A percentile compares a stretch with the other conserved stretches of the same genome.
Evolutionary conservation across 2,888 invertebrate species (phyloP).

Genomic region (Operophtera brumata): DNA sequence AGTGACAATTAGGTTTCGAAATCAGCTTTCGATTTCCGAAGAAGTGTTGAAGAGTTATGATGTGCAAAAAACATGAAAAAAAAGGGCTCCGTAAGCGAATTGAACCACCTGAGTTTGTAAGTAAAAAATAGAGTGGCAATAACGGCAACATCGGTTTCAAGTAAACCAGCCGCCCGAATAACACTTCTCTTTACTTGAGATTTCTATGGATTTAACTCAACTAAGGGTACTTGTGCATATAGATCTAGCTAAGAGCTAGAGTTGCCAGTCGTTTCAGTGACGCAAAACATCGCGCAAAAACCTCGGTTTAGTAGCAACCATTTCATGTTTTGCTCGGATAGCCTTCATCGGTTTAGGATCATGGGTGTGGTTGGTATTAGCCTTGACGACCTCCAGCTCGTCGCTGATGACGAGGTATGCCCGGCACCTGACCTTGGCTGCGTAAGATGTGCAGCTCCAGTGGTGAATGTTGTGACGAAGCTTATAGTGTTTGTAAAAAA

Average conservation of each 20-base stretch:
- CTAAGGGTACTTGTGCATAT: too few species aligned
- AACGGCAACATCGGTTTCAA: too few species aligned
- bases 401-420: conserved; percentile 70
- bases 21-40: too few species aligned
- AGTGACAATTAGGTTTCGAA: too few species aligned
- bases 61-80: too few species aligned
- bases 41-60: too few species aligned
- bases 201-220: too few species aligned
- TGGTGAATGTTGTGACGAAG: conserved; percentile 64
- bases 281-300: conserved; percentile 15
- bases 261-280: neutral
- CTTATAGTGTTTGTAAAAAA: conserved; percentile 69
- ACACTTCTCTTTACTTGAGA: too few species aligned
- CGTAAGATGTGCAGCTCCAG: conserved; percentile 72
- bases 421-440: conserved; percentile 67
- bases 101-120: too few species aligned
- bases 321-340: conserved; percentile 8
- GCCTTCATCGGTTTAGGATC: conserved; percentile 51
- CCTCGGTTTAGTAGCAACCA: conserved; percentile 9
- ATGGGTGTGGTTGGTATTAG: conserved; percentile 62
- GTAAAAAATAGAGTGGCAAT: too few species aligned
- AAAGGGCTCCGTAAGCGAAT: too few species aligned
- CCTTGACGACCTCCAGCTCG: conserved; percentile 63
- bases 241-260: neutral
- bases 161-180: too few species aligned